These are phyloP conservation scores for Galleria mellonella DNA, from an alignment of 1,140 invertebrate genomes.

Conservation along the genomic window DNA sequence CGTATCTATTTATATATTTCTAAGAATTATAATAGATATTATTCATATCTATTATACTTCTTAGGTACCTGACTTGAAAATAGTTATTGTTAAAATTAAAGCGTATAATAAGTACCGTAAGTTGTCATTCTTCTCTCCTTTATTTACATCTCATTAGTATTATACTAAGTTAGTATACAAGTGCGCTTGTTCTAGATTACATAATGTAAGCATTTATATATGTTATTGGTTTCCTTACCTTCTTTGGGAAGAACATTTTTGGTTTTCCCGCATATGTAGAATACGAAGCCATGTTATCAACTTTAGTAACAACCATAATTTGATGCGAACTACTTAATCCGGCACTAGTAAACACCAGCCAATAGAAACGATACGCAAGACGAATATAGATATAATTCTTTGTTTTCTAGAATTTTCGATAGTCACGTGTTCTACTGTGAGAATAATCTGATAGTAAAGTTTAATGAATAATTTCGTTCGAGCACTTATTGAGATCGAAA, in stretches of 20 bases:
- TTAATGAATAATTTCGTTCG: constrained; percentile 33
- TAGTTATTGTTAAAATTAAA: too few relatives aligned
- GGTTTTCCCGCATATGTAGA: constrained; percentile 69
- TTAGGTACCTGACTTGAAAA: too few relatives aligned
- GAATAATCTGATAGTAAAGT: constrained; percentile 29
- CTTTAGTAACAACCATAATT: constrained; percentile 71
- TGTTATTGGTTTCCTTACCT: constrained; percentile 40
- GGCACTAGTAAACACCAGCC: constrained; percentile 43
- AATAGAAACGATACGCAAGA: constrained; percentile 24
- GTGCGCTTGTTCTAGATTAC: too few relatives aligned
- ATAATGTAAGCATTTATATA: too few relatives aligned
- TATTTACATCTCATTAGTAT: too few relatives aligned
- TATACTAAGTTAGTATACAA: too few relatives aligned
- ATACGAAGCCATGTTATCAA: constrained; percentile 70
- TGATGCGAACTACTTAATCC: constrained; percentile 45
- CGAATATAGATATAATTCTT: constrained; percentile 16
- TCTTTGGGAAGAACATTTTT: constrained; percentile 71
- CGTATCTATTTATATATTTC: too few relatives aligned
- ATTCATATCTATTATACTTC: too few relatives aligned
- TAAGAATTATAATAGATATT: too few relatives aligned
- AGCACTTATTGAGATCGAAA: constrained; percentile 34
- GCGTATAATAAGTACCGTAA: too few relatives aligned
- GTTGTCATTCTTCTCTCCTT: too few relatives aligned
- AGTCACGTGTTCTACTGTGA: constrained; percentile 45
- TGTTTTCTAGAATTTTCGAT: constrained; percentile 61